A percentile compares a stretch with the other conserved stretches of the same genome.
These are phyloP conservation scores for Pangasius djambal DNA, from an alignment of 2,797 vertebrate species.

Conservation along the genomic window DNA sequence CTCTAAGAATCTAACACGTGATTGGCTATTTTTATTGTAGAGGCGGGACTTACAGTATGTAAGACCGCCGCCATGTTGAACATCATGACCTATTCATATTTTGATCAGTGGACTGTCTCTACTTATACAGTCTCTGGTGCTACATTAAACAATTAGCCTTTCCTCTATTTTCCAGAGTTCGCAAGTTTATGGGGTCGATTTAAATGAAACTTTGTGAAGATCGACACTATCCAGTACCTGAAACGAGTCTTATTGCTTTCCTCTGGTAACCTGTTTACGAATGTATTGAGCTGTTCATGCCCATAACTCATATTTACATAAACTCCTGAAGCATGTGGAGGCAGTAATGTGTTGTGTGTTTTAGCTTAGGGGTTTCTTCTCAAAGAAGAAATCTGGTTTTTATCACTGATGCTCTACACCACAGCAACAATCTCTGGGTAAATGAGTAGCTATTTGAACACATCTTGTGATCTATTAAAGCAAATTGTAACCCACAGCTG, in stretches of 20 bases:
- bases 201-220: neutral
- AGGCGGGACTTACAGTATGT: neutral
- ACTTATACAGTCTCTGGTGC: neutral
- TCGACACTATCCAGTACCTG: neutral
- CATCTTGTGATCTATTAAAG: neutral
- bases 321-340: constrained; percentile 15
- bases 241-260: neutral
- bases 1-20: neutral
- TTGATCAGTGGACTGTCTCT: neutral
- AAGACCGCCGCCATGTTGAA: neutral
- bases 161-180: neutral
- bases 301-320: constrained; percentile 9
- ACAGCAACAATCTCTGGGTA: neutral
- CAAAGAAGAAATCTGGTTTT: constrained; percentile 7
- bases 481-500: neutral
- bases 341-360: neutral
- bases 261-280: neutral
- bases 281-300: neutral
- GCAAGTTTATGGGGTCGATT: neutral
- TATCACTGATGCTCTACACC: neutral
- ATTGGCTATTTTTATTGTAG: neutral
- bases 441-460: neutral
- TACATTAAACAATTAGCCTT: neutral
- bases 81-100: neutral
- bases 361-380: constrained; percentile 4